Evolutionary conservation across 2,113 vertebrate genomes (phyloP), one percentile per base, ranked within the genome.

Genomic region (Coryphaenoides rupestris): DNA sequence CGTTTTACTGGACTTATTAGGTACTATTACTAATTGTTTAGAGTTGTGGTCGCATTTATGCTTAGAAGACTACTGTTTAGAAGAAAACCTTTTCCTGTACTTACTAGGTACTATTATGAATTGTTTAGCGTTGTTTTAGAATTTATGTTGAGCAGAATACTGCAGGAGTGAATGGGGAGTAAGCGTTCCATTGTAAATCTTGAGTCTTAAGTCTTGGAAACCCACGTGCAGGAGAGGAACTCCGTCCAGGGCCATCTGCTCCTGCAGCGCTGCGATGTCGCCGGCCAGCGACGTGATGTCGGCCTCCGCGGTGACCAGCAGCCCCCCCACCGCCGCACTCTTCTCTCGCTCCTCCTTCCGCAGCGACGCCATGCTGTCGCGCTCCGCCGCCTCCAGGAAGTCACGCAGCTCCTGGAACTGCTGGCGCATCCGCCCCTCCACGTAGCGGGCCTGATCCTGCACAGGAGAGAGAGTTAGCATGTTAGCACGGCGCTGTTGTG

Each of bases 401-500:
- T 33, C 15, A 60, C 65, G 86, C 17, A 90, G 82, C 19, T 71
- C 82, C 47, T 82, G 78, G 9, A 89, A 90, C 74, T 88, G 87
- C 40, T 83, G 81, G 0, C 47, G 82, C 14, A 78, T 87, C 13
- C 71, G 62, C 1, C 57, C 70, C 49, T 81, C 80, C 58, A 88
- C 86, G 4, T 72, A 84, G 2, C 15, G 74, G 17, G 78, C 79
- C 72, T 90, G 87, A 60, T 60, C 52, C 89, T 90, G 65, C n/a
- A n/a, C n/a, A n/a, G n/a, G n/a, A n/a, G 28, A 60, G 61, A 2
- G 13, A 33, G 4, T 50, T 2, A 72, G 21, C 1, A 5, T 0
- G n/a, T n/a, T n/a, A n/a, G n/a, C n/a, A n/a, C n/a, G n/a, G n/a
- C n/a, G n/a, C n/a, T n/a, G n/a, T n/a, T n/a, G n/a, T n/a, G n/a